These are phyloP conservation scores for Notolepis coatsorum DNA, from an alignment of 2,797 vertebrate species.

Conservation along the genomic window DNA sequence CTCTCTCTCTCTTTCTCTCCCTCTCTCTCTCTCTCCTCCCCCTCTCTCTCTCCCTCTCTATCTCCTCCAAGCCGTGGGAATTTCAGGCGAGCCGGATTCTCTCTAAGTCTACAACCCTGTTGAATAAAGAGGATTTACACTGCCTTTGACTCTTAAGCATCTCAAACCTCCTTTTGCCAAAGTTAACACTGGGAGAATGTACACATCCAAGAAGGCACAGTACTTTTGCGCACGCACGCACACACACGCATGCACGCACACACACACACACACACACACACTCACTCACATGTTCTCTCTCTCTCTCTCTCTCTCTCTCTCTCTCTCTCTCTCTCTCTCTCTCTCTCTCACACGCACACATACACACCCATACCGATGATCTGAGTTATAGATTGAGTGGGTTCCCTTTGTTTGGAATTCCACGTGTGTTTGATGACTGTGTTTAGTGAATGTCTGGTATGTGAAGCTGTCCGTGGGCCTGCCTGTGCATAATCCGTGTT, in stretches of 20 bases:
- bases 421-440: conserved; percentile 1
- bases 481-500: no score
- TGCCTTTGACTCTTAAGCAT: conserved; percentile 60
- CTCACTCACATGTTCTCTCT: conserved; percentile 5
- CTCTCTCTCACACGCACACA: conserved; percentile 6
- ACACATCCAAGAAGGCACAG: no score
- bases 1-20: conserved; percentile 29
- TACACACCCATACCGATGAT: not conserved
- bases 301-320: no score
- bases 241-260: conserved; percentile 45
- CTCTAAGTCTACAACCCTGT: conserved; percentile 62
- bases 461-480: no score
- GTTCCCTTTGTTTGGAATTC: not conserved
- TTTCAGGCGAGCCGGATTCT: conserved; percentile 67
- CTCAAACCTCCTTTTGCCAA: conserved; percentile 58
- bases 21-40: conserved; percentile 4
- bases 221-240: conserved; percentile 63
- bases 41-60: conserved; percentile 15
- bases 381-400: not conserved
- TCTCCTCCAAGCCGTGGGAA: conserved; percentile 79
- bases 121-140: conserved; percentile 76
- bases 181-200: conserved; percentile 53
- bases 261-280: conserved; percentile 41
- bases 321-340: no score
- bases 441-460: not conserved